Conservation (phyloP, 2,113 vertebrate genomes). For the Puma concolor region DNA sequence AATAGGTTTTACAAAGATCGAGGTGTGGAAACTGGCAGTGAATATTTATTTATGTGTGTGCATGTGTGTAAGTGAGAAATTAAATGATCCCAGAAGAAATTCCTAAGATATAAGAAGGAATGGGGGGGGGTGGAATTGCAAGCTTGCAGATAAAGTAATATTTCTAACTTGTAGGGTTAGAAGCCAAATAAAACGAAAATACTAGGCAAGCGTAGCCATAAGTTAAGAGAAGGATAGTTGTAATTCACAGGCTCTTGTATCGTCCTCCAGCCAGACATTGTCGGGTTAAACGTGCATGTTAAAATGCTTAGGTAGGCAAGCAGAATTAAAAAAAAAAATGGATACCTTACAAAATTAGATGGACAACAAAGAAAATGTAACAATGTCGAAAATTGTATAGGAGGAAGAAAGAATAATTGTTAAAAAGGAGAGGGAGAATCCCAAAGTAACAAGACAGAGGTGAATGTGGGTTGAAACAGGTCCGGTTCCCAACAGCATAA, state of each 20-base stretch:
- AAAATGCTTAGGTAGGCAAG: background rate
- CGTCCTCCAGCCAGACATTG: background rate
- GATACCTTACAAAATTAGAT: background rate
- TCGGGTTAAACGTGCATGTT: background rate
- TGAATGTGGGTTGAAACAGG: background rate
- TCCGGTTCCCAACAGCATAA: background rate
- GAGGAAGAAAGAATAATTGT: background rate
- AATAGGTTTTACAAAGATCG: background rate
- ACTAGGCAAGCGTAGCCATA: background rate
- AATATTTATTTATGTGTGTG: background rate
- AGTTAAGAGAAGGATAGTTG: background rate
- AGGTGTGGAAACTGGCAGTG: background rate
- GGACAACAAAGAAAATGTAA: background rate
- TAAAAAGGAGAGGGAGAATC: background rate
- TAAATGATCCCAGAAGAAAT: background rate
- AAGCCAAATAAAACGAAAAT: background rate
- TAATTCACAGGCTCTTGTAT: background rate
- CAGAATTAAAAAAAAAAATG: background rate
- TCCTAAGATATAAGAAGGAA: background rate
- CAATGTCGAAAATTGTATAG: background rate
- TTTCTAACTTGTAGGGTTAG: background rate
- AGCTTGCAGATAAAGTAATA: background rate
- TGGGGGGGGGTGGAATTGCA: no score
- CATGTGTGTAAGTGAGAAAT: background rate
- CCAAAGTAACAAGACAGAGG: background rate